Evolutionary conservation across 2,797 vertebrate species (phyloP), one percentile per base, ranked within the genome.

Genomic region (Pseudochirops cupreus): DNA sequence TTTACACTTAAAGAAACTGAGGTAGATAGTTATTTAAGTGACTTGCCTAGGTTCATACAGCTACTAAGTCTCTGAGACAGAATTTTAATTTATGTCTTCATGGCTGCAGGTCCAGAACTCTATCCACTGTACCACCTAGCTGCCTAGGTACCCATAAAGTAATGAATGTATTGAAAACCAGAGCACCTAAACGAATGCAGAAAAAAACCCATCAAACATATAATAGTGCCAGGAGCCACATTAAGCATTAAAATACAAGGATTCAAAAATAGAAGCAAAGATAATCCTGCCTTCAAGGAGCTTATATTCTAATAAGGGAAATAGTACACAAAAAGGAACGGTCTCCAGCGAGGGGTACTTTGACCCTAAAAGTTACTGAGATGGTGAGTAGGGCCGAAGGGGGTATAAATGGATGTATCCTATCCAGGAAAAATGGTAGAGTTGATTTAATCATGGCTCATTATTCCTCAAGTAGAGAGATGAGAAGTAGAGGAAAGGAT

Each of bases 151-250:
- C 33, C 62, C 33, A 91, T 94, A 93, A 50, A 92, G 18, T 93
- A 93, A 54, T 21, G 59, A 18, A 95, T 74, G 5, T 62, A 90
- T 57, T 90, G 33, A 29, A 95, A 96, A 95, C 93, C 21, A 95
- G 16, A 52, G 24, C 57, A 58, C 33, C 7, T 90, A 50, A n/a
- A 1, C 82, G 50, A 91, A 59, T 57, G 9, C 3, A 54, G 90
- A 94, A 96, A 67, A 46, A 62, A 33, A 11, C 29, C 91, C 50
- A 56, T 28, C 92, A 59, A 91, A 55, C 28, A 91, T 18, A 91
- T 6, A n/a, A 12, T 56, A 55, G 29, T 91, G 5, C 90, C 50
- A 96, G 53, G 4, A 56, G 50, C 74, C 29, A 53, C 52, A 12
- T 56, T 92, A 58, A 53, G 11, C 29, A 5, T 59, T 0, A 13